These are phyloP conservation scores for Malacoraja senta DNA, from an alignment of 2,797 vertebrate species.

Conservation along the genomic window DNA sequence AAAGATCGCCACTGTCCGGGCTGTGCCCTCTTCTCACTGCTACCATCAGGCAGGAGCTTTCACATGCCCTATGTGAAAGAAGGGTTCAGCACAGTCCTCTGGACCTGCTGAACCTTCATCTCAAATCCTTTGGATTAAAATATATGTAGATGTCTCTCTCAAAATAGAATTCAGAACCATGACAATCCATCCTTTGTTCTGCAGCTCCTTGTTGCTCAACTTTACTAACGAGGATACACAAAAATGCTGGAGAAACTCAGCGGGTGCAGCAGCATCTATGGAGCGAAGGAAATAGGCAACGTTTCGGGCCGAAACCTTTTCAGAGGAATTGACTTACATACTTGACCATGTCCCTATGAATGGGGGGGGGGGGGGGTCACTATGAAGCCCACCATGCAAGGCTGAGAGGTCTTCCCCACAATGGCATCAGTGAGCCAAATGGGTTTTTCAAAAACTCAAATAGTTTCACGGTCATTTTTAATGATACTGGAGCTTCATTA, in stretches of 20 bases:
- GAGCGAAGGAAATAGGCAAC: too few species aligned
- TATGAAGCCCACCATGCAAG: not conserved
- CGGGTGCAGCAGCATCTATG: too few species aligned
- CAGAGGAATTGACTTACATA: not conserved
- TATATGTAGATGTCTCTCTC: not conserved
- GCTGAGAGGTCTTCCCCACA: not conserved
- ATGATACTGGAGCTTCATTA: too few species aligned
- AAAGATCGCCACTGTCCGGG: too few species aligned
- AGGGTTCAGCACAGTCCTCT: too few species aligned
- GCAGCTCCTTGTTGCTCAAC: not conserved
- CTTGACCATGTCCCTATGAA: not conserved
- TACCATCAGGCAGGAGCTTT: too few species aligned
- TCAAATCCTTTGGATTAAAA: not conserved
- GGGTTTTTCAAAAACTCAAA: not conserved
- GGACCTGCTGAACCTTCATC: not conserved
- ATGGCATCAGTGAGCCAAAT: not conserved
- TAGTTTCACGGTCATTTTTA: not conserved
- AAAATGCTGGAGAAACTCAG: too few species aligned
- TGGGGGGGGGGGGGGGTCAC: too few species aligned
- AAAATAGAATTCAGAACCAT: not conserved
- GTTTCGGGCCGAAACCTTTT: too few species aligned
- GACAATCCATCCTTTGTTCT: too few species aligned
- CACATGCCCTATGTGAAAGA: not conserved
- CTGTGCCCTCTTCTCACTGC: too few species aligned
- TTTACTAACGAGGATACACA: too few species aligned